Evolutionary conservation across 1,140 invertebrate genomes (phyloP).

Genomic region (Caligus rogercresseyi): DNA sequence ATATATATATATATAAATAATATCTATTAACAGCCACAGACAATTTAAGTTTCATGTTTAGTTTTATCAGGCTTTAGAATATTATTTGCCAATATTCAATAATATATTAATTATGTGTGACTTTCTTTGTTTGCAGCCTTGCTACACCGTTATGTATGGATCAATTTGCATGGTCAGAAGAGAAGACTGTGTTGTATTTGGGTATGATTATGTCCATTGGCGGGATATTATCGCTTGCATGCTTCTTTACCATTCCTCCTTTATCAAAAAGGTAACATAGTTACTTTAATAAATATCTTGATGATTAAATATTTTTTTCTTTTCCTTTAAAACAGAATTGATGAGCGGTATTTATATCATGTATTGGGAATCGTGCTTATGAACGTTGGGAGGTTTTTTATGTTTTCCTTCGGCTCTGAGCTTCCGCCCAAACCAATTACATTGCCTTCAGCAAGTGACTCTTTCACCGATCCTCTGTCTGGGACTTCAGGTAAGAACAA

Average conservation of each 20-base stretch:
- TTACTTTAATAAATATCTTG: background rate
- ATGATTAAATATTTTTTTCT: background rate
- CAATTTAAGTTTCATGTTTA: too few relatives aligned
- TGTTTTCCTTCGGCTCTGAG: background rate
- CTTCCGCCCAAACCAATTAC: background rate
- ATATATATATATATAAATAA: too few relatives aligned
- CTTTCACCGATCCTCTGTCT: too few relatives aligned
- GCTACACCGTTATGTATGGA: slow-evolving; percentile 12
- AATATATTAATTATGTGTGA: too few relatives aligned
- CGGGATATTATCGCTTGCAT: background rate
- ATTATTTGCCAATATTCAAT: too few relatives aligned
- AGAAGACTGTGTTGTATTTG: slow-evolving; percentile 6
- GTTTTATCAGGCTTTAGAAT: too few relatives aligned
- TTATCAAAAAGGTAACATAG: slow-evolving; percentile 7
- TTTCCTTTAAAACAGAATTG: background rate
- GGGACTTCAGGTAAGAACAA: too few relatives aligned
- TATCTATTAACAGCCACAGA: too few relatives aligned
- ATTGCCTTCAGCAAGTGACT: too few relatives aligned
- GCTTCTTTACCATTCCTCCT: background rate
- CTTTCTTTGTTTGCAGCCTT: background rate
- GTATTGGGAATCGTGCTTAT: background rate
- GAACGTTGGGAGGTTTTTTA: background rate
- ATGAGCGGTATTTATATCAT: background rate
- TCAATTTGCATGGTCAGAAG: slow-evolving; percentile 14
- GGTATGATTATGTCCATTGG: slow-evolving; percentile 1